These are phyloP conservation scores for Plagodis pulveraria DNA, from an alignment of 2,888 invertebrate genomes.

Conservation along the genomic window DNA sequence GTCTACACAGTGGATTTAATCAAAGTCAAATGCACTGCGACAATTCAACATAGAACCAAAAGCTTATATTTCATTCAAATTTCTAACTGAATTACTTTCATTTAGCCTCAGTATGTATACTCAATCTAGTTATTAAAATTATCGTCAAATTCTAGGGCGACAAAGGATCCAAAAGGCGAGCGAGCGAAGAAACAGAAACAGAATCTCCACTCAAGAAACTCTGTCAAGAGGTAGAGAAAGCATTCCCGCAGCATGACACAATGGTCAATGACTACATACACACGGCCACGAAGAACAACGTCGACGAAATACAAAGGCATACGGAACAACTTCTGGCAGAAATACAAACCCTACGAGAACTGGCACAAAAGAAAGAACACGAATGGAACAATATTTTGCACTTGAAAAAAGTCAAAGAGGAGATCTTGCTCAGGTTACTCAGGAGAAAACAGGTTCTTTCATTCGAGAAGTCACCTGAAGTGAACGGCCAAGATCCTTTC, in stretches of 20 bases:
- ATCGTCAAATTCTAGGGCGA: conserved; percentile 61
- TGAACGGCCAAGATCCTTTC: conserved; percentile 74
- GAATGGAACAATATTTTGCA: conserved; percentile 94
- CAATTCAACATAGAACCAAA: too few species aligned
- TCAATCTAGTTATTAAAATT: neutral
- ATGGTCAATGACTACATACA: conserved; percentile 88
- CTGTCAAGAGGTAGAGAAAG: conserved; percentile 79
- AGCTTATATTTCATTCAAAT: too few species aligned
- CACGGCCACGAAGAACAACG: conserved; percentile 84
- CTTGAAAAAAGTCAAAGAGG: conserved; percentile 93
- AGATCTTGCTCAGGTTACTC: conserved; percentile 89
- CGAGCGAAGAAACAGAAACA: conserved; percentile 72
- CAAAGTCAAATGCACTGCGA: too few species aligned
- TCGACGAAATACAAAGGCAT: conserved; percentile 86
- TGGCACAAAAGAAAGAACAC: conserved; percentile 92
- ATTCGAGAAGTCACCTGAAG: conserved; percentile 71
- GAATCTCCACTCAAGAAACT: conserved; percentile 79
- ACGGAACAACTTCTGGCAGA: conserved; percentile 87
- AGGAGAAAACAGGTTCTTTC: conserved; percentile 88
- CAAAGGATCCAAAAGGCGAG: conserved; percentile 64
- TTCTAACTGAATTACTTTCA: too few species aligned
- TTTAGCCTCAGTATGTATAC: too few species aligned
- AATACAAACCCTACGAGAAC: conserved; percentile 88
- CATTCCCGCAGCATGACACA: conserved; percentile 83
- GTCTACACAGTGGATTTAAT: too few species aligned